Evolutionary conservation across 2,113 vertebrate genomes (phyloP).

Genomic region (Calyptommatus sinebrachiatus): DNA sequence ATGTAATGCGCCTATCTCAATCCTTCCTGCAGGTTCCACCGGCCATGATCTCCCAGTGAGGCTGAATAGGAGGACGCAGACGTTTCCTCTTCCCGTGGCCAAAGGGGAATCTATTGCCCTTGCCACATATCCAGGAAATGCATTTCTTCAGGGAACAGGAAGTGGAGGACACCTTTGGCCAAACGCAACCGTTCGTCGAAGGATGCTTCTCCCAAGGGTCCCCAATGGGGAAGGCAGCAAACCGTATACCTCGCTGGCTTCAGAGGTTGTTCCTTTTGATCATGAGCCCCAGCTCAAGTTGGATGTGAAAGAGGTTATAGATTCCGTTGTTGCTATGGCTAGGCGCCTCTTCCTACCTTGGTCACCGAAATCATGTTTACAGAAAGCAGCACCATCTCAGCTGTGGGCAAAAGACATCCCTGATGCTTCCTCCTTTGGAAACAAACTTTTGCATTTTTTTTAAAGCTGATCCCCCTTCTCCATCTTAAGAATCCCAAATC

Average conservation of each 20-base stretch:
- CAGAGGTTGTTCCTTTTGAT: conserved; percentile 40
- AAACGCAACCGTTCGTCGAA: conserved; percentile 82
- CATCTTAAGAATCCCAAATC: no score
- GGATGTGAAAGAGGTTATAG: no score
- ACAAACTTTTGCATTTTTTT: no score
- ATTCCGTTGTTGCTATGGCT: no score
- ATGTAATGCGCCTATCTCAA: conserved; percentile 16
- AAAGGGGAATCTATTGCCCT: conserved; percentile 52
- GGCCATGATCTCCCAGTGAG: conserved; percentile 77
- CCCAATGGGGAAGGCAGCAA: conserved; percentile 25
- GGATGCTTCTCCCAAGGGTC: conserved; percentile 48
- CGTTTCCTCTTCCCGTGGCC: conserved; percentile 27
- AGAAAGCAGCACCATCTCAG: no score
- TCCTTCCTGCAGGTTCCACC: conserved; percentile 84
- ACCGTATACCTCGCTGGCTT: conserved; percentile 46
- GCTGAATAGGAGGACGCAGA: background rate
- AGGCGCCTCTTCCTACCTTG: no score
- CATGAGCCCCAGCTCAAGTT: background rate
- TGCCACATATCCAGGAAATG: conserved; percentile 56
- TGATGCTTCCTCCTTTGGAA: no score
- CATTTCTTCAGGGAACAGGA: conserved; percentile 49
- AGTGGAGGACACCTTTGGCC: conserved; percentile 62
- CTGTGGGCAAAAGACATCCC: no score
- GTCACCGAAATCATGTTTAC: no score
- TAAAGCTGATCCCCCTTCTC: no score